Evolutionary conservation across 2,797 vertebrate species (phyloP), one percentile per base, ranked within the genome.

Genomic region (Danio jaintianensis): DNA sequence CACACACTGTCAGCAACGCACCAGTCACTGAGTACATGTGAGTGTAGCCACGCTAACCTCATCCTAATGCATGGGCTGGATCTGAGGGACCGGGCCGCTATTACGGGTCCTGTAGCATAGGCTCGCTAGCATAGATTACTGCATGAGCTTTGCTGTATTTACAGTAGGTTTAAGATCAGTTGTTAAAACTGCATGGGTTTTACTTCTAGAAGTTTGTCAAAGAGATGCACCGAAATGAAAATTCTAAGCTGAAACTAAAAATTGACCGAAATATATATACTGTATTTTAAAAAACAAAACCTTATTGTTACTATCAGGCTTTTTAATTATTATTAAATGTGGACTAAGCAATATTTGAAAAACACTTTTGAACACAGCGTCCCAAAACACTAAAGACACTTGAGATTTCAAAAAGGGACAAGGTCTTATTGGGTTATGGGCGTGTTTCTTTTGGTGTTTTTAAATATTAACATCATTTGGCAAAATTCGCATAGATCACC

Each of bases 21-120:
- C 98, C 98, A 0, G 97, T 99, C 89, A 99, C 97, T 0, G 98
- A 99, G 90, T 99, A 99, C 95, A 98, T 99, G 97, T 99, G 92
- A 96, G 98, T 88, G 55, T 79, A 59, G 5, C 68, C 87, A 86
- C 63, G 18, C 72, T 81, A 86, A 66, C 79, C 70, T 82, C 52
- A 81, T 68, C 87, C 43, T 80, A 80, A 73, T 80, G 78, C 78
- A 80, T 80, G 78, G 50, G 42, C 50, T 73, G 61, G 50, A 72
- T 71, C 38, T 53, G 13, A 78, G 61, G 29, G 76, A 59, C 62
- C 52, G 20, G 78, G 22, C 8, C 15, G 55, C 55, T 70, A 16
- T 70, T 42, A 50, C 59, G 36, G 48, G 20, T 73, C 42, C 52
- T 80, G 42, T 66, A 73, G 50, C 6, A 13, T 66, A 56, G 78